phyloP scores from a whole-genome alignment of 2,113 vertebrate genomes.

The Prinia subflava region DNA sequence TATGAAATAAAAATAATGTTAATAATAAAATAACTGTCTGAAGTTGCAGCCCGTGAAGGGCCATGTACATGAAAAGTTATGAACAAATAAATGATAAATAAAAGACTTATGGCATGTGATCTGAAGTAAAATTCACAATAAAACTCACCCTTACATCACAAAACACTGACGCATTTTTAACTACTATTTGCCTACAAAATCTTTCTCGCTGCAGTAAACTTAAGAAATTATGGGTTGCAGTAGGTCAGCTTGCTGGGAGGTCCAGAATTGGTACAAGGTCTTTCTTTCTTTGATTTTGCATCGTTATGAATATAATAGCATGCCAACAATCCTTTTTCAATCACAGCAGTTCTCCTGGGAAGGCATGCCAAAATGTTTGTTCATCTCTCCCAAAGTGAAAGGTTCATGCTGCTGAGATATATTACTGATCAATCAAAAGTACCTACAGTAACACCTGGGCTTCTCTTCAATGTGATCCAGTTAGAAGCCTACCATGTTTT shows the following conservation, averaged over 20 bases:
- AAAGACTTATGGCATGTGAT: neutral
- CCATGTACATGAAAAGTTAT: rapidly evolving
- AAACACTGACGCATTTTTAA: neutral
- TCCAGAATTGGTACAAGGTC: neutral
- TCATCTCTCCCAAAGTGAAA: neutral
- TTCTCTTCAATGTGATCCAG: neutral
- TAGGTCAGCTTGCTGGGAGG: neutral
- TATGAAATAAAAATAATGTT: neutral
- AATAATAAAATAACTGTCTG: neutral
- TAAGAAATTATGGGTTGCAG: neutral
- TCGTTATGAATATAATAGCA: neutral
- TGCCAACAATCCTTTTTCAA: neutral
- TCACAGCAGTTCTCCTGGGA: neutral
- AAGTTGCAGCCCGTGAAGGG: neutral
- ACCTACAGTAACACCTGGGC: neutral
- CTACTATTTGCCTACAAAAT: neutral
- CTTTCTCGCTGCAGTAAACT: neutral
- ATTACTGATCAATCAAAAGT: neutral
- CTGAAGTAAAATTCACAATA: neutral
- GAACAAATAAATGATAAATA: neutral
- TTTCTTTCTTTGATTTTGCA: neutral
- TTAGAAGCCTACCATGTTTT: neutral
- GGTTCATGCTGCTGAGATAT: rapidly evolving
- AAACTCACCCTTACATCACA: neutral
- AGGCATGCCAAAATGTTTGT: neutral